Conservation (phyloP, 37 sponge, comb jelly and placozoan genomes). For the Oopsacas minuta region DNA sequence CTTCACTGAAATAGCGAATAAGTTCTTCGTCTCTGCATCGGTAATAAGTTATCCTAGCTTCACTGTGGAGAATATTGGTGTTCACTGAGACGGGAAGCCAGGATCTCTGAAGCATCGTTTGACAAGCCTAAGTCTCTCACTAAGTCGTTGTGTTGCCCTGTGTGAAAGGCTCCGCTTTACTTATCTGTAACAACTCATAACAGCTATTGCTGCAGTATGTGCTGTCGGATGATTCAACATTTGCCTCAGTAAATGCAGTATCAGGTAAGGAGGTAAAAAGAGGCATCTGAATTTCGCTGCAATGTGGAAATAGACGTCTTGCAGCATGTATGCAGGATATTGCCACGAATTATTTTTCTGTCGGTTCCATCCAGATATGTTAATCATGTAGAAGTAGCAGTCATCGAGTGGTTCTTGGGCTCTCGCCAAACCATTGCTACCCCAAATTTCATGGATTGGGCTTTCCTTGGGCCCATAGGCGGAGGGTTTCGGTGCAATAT, state of each 20-base stretch:
- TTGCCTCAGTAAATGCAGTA: background rate
- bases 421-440: no score
- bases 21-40: background rate
- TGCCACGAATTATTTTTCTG: background rate
- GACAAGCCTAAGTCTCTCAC: background rate
- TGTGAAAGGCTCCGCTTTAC: background rate
- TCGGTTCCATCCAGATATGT: background rate
- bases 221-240: background rate
- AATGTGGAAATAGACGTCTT: background rate
- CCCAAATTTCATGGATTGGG: no score
- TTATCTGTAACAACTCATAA: background rate
- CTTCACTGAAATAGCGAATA: background rate
- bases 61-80: background rate
- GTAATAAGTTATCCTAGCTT: background rate
- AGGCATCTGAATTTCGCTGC: background rate
- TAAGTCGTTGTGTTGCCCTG: background rate
- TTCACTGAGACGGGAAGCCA: background rate
- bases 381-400: no score
- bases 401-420: no score
- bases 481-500: no score
- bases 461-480: no score
- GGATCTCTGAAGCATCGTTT: background rate
- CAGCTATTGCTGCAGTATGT: background rate
- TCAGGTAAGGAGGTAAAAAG: background rate
- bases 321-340: background rate